Conservation (phyloP, 2,888 invertebrate genomes). For the Amaurobius ferox region DNA sequence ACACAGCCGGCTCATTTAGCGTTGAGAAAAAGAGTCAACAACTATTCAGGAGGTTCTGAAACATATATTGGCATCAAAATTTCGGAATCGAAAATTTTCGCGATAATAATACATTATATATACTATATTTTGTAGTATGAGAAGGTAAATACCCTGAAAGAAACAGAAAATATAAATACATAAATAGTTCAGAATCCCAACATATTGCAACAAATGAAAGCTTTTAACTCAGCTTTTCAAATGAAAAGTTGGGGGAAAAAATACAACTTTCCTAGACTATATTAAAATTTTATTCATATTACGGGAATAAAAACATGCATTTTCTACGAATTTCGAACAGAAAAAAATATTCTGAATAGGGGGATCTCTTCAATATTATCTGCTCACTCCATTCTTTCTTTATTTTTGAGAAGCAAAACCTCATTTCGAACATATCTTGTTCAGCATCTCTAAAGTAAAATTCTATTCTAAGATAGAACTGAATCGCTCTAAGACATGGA, state of each 20-base stretch:
- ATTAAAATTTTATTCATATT: not conserved
- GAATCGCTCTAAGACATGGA: conserved; percentile 19
- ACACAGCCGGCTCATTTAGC: too few relatives aligned
- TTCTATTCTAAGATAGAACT: conserved; percentile 29
- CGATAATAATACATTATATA: too few relatives aligned
- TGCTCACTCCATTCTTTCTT: not conserved
- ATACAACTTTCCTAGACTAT: not conserved
- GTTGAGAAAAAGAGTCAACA: too few relatives aligned
- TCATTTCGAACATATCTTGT: conserved; percentile 44
- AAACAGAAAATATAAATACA: too few relatives aligned
- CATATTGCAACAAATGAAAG: not conserved
- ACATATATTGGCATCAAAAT: too few relatives aligned
- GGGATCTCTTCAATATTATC: not conserved
- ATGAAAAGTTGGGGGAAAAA: not conserved
- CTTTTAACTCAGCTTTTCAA: not conserved
- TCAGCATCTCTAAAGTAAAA: conserved; percentile 47
- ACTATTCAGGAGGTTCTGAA: too few relatives aligned
- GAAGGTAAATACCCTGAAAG: too few relatives aligned
- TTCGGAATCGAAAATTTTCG: too few relatives aligned
- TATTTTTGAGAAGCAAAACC: conserved; percentile 35
- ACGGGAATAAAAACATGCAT: not conserved
- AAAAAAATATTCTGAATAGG: not conserved
- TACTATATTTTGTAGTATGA: too few relatives aligned
- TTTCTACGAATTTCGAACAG: not conserved
- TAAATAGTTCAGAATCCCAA: not conserved